These are phyloP conservation scores for Gobio occitaniae DNA, from an alignment of 2,797 vertebrate genomes.

Conservation along the genomic window DNA sequence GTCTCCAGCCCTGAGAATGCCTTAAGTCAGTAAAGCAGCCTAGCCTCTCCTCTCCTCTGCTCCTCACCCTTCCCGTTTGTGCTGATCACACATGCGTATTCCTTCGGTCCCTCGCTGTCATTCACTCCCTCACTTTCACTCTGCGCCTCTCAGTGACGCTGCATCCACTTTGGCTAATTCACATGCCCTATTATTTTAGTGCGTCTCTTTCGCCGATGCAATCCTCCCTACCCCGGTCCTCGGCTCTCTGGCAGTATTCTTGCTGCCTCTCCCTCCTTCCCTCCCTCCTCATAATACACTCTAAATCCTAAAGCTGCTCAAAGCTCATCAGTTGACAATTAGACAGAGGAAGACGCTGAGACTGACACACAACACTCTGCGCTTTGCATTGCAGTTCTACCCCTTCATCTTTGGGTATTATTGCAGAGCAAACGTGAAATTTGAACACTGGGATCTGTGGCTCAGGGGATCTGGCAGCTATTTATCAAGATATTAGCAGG, in stretches of 20 bases:
- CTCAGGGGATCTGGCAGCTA: background rate
- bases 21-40: slow-evolving; percentile 57
- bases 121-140: slow-evolving; percentile 45
- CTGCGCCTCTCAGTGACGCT: slow-evolving; percentile 39
- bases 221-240: slow-evolving; percentile 19
- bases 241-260: slow-evolving; percentile 40
- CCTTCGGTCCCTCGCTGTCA: slow-evolving; percentile 21
- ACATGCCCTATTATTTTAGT: slow-evolving; percentile 28
- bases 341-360: slow-evolving; percentile 53
- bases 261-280: slow-evolving; percentile 43
- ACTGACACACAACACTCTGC: slow-evolving; percentile 45
- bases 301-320: slow-evolving; percentile 70
- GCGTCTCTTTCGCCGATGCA: slow-evolving; percentile 29
- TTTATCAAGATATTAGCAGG: slow-evolving; percentile 13
- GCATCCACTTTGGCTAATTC: slow-evolving; percentile 47
- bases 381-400: slow-evolving; percentile 8
- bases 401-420: background rate
- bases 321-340: slow-evolving; percentile 70
- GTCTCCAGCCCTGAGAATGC: slow-evolving; percentile 54
- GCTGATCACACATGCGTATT: slow-evolving; percentile 45
- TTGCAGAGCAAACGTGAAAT: background rate
- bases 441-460: slow-evolving; percentile 5
- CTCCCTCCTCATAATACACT: slow-evolving; percentile 59
- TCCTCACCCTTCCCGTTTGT: slow-evolving; percentile 19
- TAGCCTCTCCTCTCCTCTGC: slow-evolving; percentile 28